These are phyloP conservation scores for Podiceps cristatus DNA, from an alignment of 2,113 vertebrate genomes.

Conservation along the genomic window DNA sequence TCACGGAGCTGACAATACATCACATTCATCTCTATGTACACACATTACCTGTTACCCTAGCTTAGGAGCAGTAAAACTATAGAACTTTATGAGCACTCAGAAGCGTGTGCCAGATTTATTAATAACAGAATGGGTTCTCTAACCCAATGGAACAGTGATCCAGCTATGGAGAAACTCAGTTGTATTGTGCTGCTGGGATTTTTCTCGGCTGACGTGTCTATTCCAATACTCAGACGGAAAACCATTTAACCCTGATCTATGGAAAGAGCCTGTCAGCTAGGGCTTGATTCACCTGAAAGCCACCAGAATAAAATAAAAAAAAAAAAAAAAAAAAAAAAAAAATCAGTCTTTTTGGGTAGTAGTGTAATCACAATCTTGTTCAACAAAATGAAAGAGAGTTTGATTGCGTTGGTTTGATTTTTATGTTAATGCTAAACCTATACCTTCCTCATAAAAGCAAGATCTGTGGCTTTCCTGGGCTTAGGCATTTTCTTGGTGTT, in stretches of 20 bases:
- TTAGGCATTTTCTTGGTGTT: neutral
- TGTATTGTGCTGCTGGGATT: neutral
- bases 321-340: too few species aligned
- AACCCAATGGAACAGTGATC: neutral
- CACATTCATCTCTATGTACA: neutral
- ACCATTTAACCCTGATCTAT: neutral
- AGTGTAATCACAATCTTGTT: neutral
- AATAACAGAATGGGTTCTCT: neutral
- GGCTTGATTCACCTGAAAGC: neutral
- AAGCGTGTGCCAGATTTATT: rapidly evolving
- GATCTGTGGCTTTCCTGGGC: neutral
- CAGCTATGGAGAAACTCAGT: rapidly evolving
- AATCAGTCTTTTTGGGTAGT: neutral
- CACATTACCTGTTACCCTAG: neutral
- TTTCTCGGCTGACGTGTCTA: neutral
- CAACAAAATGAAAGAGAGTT: neutral
- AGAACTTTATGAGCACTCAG: rapidly evolving
- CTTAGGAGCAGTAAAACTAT: neutral
- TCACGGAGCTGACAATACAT: neutral
- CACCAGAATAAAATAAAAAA: neutral
- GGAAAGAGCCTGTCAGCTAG: neutral
- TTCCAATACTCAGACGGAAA: neutral
- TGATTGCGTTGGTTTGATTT: neutral
- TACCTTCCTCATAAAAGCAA: rapidly evolving
- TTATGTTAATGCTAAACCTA: neutral